Evolutionary conservation across 92 coral and sea anemone species (phyloP).

Genomic region (Pocillopora meandrina): DNA sequence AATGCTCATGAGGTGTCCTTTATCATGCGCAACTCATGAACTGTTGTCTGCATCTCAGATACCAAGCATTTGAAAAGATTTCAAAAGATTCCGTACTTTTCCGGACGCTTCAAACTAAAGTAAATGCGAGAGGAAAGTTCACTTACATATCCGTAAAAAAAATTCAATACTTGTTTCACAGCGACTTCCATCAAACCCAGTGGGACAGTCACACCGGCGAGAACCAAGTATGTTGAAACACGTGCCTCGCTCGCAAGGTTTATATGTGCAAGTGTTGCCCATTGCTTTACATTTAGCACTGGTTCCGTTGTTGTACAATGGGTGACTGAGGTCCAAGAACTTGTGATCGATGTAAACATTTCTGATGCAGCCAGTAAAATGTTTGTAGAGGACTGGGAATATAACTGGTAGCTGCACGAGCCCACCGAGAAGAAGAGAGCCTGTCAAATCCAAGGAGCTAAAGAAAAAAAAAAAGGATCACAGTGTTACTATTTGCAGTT

Average conservation of each 20-base stretch:
- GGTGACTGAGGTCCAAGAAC: slow-evolving; percentile 75
- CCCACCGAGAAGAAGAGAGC: slow-evolving; percentile 88
- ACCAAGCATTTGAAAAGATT: no score
- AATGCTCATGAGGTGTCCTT: no score
- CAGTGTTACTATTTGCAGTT: no score
- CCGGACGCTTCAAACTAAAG: no score
- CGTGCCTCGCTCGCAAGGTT: slow-evolving; percentile 78
- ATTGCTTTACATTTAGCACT: slow-evolving; percentile 69
- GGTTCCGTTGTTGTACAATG: slow-evolving; percentile 64
- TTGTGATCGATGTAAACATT: slow-evolving; percentile 75
- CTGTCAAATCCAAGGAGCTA: slow-evolving; percentile 85
- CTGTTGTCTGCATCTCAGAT: no score
- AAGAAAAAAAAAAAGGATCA: no score
- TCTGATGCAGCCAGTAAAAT: slow-evolving; percentile 81
- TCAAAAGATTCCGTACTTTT: no score
- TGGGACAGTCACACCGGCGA: slow-evolving; percentile 70
- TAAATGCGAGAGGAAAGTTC: no score
- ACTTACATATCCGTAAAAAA: no score
- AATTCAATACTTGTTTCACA: slow-evolving; percentile 79
- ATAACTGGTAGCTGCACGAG: slow-evolving; percentile 47
- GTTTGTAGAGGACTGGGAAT: slow-evolving; percentile 62
- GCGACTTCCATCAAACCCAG: slow-evolving; percentile 77
- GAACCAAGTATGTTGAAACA: slow-evolving; percentile 71
- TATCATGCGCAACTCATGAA: no score
- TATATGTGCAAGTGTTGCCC: slow-evolving; percentile 63